Evolutionary conservation across 2,797 vertebrate genomes (phyloP).

Genomic region (Rhinella marina): DNA sequence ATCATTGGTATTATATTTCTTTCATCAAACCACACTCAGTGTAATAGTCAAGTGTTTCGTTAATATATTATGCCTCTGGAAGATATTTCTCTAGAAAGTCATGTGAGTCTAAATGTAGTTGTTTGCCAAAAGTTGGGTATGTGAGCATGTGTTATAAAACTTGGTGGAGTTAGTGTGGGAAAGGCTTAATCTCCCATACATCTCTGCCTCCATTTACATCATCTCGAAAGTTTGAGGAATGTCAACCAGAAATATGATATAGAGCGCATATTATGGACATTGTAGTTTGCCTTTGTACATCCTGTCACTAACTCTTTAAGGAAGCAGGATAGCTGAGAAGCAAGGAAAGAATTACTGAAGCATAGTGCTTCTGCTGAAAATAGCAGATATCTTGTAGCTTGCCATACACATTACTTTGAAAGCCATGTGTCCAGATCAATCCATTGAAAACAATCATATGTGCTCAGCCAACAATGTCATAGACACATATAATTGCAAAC

Average conservation of each 20-base stretch:
- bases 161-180: constrained; percentile 53
- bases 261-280: constrained; percentile 55
- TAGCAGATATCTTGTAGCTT: constrained; percentile 48
- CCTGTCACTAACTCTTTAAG: constrained; percentile 52
- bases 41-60: not conserved
- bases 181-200: constrained; percentile 46
- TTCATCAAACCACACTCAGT: not conserved
- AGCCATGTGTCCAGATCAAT: not conserved
- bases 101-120: constrained; percentile 14
- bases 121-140: constrained; percentile 38
- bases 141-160: constrained; percentile 47
- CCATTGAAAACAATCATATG: too few species aligned
- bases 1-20: not conserved
- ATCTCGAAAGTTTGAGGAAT: constrained; percentile 37
- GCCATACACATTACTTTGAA: not conserved
- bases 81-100: constrained; percentile 4
- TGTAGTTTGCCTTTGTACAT: constrained; percentile 32
- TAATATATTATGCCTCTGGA: not conserved
- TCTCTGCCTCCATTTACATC: constrained; percentile 40
- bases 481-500: too few species aligned
- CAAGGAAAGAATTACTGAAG: constrained; percentile 32
- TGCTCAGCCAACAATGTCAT: too few species aligned
- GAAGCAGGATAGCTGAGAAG: constrained; percentile 38
- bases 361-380: constrained; percentile 56
- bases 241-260: constrained; percentile 45